phyloP scores from a whole-genome alignment of 2,888 invertebrate species.

The Odontomyia ornata region DNA sequence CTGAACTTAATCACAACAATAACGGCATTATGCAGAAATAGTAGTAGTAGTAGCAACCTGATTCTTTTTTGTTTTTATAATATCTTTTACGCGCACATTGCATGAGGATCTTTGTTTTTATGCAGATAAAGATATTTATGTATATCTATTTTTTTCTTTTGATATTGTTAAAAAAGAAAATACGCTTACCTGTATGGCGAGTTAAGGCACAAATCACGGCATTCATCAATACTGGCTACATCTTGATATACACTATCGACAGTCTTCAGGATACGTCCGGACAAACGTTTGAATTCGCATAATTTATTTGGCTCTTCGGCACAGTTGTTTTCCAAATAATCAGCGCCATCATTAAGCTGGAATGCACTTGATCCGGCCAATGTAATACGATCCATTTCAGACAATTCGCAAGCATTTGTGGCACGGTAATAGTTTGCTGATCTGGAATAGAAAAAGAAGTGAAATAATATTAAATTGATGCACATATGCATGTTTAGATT shows the following conservation, averaged over 20 bases:
- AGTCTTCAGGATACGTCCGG: conserved; percentile 88
- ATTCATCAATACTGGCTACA: conserved; percentile 85
- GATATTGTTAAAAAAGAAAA: too few species aligned
- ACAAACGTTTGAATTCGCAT: conserved; percentile 91
- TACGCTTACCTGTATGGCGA: conserved; percentile 75
- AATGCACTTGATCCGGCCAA: conserved; percentile 83
- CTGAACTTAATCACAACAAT: too few species aligned
- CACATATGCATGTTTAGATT: too few species aligned
- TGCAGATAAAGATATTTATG: too few species aligned
- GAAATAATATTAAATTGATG: not conserved
- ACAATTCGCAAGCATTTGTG: conserved; percentile 85
- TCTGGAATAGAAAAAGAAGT: conserved; percentile 67
- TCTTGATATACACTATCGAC: conserved; percentile 94
- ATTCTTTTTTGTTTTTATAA: too few species aligned
- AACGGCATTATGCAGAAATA: too few species aligned
- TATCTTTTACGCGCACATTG: too few species aligned
- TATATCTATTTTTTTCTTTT: too few species aligned
- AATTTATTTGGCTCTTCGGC: conserved; percentile 93
- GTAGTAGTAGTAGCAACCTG: too few species aligned
- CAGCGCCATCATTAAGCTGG: conserved; percentile 74
- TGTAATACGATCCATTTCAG: conserved; percentile 91
- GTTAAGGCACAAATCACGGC: conserved; percentile 86
- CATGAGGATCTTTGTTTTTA: too few species aligned
- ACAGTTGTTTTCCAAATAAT: conserved; percentile 92
- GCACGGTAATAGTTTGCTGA: conserved; percentile 90